phyloP scores from a whole-genome alignment of 2,113 vertebrate genomes.

The Takifugu bimaculatus region DNA sequence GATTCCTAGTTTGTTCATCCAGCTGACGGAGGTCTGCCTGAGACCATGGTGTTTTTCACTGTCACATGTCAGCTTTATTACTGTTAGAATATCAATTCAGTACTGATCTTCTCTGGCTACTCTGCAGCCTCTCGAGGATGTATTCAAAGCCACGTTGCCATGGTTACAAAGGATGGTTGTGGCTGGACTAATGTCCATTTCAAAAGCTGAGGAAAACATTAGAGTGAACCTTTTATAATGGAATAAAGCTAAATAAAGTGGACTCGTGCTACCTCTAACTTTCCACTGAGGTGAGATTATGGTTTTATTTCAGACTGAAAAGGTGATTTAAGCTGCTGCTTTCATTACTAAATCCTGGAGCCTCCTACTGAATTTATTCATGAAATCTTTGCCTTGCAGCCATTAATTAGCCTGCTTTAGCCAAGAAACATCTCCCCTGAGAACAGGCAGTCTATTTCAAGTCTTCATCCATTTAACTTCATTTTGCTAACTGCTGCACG shows the following conservation, averaged over 20 bases:
- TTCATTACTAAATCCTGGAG: too few species aligned
- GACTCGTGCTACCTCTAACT: too few species aligned
- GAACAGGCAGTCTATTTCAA: too few species aligned
- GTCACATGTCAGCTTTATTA: constrained; percentile 15
- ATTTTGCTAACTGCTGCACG: too few species aligned
- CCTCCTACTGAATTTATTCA: too few species aligned
- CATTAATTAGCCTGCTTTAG: too few species aligned
- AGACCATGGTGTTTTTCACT: background rate
- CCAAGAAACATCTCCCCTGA: too few species aligned
- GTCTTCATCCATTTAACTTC: too few species aligned
- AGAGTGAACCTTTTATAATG: background rate
- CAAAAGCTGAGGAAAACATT: constrained; percentile 5
- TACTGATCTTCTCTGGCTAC: background rate
- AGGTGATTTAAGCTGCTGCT: too few species aligned
- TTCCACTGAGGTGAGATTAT: too few species aligned
- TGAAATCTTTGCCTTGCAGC: too few species aligned
- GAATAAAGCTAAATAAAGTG: background rate
- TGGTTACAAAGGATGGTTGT: constrained; percentile 37
- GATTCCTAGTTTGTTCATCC: constrained; percentile 3
- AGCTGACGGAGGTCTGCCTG: background rate
- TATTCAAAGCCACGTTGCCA: constrained; percentile 36
- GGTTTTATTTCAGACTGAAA: too few species aligned
- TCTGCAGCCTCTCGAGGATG: constrained; percentile 15
- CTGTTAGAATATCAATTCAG: constrained; percentile 11
- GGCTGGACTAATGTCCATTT: constrained; percentile 22